Percentiles rank a stretch among this genome's conserved stretches.
These are phyloP conservation scores for Saccostrea glomerata DNA, from an alignment of 1,140 invertebrate species.

Conservation along the genomic window DNA sequence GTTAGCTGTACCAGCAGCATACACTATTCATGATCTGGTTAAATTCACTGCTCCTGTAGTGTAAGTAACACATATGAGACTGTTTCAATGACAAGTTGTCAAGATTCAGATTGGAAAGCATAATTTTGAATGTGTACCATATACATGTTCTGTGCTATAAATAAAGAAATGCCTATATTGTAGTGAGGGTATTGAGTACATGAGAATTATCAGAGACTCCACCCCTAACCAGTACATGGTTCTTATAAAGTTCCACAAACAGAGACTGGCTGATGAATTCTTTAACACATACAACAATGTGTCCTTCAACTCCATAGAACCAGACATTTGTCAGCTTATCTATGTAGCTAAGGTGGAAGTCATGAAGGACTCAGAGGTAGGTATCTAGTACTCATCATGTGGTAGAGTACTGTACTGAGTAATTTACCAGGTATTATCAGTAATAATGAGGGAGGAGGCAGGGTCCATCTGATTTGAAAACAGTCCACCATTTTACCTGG, in stretches of 20 bases:
- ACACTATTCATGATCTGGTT: conserved; percentile 95
- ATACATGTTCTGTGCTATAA: background rate
- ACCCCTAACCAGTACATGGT: conserved; percentile 98
- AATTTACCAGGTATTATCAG: no score
- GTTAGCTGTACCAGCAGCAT: conserved; percentile 93
- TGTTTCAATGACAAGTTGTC: background rate
- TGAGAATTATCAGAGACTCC: conserved; percentile 91
- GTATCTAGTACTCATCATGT: conserved; percentile 66
- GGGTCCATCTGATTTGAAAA: no score
- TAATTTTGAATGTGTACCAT: conserved; percentile 1
- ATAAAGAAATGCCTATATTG: conserved; percentile 48
- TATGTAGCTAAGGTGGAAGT: conserved; percentile 97
- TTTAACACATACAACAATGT: conserved; percentile 95
- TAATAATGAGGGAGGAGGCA: no score
- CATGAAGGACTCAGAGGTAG: conserved; percentile 82
- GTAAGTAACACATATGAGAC: conserved; percentile 65
- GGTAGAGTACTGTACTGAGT: no score
- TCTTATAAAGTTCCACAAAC: conserved; percentile 88
- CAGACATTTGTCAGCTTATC: conserved; percentile 93
- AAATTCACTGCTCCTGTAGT: conserved; percentile 96
- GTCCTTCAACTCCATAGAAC: conserved; percentile 95
- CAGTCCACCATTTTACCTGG: no score
- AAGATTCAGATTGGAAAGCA: background rate
- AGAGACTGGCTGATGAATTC: conserved; percentile 93
- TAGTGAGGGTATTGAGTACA: conserved; percentile 91